Evolutionary conservation across 2,888 invertebrate genomes (phyloP).

Genomic region (Anthrax anthrax): DNA sequence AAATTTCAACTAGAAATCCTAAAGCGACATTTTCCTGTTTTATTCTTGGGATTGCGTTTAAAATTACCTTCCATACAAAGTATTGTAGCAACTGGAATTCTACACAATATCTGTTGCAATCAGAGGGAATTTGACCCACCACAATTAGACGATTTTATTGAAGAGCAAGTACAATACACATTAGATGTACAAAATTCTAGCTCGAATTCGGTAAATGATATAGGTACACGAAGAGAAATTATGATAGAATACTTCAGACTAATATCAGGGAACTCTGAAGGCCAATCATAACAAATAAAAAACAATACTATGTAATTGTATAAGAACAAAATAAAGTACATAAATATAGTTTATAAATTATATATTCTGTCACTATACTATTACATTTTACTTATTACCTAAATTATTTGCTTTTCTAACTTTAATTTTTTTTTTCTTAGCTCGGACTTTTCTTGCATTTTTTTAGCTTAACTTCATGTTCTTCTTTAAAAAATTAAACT

Average conservation of each 20-base stretch:
- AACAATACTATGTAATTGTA: neutral
- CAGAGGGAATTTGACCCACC: neutral
- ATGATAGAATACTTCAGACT: too few species aligned
- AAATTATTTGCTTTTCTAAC: neutral
- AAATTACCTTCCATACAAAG: slow-evolving; percentile 1
- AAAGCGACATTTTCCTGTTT: slow-evolving; percentile 9
- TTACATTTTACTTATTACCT: neutral
- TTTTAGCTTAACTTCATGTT: neutral
- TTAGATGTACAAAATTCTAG: neutral
- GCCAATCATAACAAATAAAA: too few species aligned
- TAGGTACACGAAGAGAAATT: neutral
- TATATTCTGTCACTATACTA: neutral
- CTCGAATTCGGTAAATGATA: neutral
- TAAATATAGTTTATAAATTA: neutral
- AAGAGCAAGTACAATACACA: neutral
- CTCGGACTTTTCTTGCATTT: too few species aligned
- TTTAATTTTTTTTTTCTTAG: too few species aligned
- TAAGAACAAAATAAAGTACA: neutral
- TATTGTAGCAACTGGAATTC: slow-evolving; percentile 10
- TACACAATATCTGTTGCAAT: slow-evolving; percentile 6
- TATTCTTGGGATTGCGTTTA: slow-evolving; percentile 7
- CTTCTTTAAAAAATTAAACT: neutral
- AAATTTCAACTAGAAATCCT: slow-evolving; percentile 8
- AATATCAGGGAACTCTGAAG: too few species aligned
- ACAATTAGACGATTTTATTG: neutral